phyloP scores from a whole-genome alignment of 2,888 invertebrate genomes.

The Lepetodrilus schrolli region DNA sequence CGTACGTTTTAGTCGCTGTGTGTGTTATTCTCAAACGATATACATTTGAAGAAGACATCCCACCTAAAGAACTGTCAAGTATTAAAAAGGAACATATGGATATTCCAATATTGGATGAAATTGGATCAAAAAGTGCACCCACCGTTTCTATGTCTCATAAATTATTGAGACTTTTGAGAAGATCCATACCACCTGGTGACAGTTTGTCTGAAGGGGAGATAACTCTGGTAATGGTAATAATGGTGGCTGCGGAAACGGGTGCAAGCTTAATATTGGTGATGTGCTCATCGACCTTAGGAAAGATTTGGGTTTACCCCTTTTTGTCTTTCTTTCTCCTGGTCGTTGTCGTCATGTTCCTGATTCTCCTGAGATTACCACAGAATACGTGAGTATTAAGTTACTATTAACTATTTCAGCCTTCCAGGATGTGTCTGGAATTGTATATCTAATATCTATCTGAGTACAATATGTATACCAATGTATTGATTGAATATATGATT shows the following conservation, averaged over 20 bases:
- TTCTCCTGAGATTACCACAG: neutral
- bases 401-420: too few species aligned
- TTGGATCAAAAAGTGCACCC: neutral
- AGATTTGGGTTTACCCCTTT: neutral
- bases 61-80: neutral
- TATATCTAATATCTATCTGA: too few species aligned
- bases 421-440: too few species aligned
- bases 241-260: neutral
- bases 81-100: neutral
- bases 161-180: neutral
- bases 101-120: too few species aligned
- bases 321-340: neutral
- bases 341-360: neutral
- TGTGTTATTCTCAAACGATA: constrained; percentile 29
- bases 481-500: too few species aligned
- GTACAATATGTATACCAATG: too few species aligned
- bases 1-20: constrained; percentile 43
- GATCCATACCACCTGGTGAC: neutral
- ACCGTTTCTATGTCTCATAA: neutral
- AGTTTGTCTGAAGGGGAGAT: neutral
- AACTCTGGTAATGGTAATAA: neutral
- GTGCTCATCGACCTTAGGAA: neutral
- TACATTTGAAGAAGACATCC: neutral
- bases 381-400: constrained; percentile 20
- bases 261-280: neutral